Evolutionary conservation across 2,888 invertebrate genomes (phyloP).

Genomic region (Aporophyla lueneburgensis): DNA sequence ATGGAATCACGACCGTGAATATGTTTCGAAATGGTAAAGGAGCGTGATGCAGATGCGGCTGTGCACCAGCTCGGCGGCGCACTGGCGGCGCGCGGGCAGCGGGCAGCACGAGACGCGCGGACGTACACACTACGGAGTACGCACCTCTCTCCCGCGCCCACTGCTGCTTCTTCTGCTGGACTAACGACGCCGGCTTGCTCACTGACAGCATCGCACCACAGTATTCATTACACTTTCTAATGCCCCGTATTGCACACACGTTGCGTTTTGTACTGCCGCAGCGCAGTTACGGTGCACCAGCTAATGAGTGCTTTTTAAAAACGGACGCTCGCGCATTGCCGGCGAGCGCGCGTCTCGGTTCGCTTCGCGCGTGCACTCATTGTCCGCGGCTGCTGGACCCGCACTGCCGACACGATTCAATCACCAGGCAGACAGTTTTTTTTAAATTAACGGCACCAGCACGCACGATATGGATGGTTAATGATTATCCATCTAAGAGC

Average conservation of each 20-base stretch:
- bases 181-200: slow-evolving; percentile 91
- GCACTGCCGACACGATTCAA: slow-evolving; percentile 71
- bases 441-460: slow-evolving; percentile 70
- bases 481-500: slow-evolving; percentile 65
- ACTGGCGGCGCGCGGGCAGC: slow-evolving; percentile 56
- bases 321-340: slow-evolving; percentile 84
- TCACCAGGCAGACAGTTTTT: slow-evolving; percentile 74
- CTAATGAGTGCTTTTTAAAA: slow-evolving; percentile 87
- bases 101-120: slow-evolving; percentile 60
- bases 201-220: slow-evolving; percentile 89
- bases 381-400: slow-evolving; percentile 82
- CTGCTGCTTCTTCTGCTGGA: slow-evolving; percentile 97
- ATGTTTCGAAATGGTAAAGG: slow-evolving; percentile 73
- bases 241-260: slow-evolving; percentile 86
- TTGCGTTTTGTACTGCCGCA: slow-evolving; percentile 82
- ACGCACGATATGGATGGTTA: slow-evolving; percentile 54
- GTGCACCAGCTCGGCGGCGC: slow-evolving; percentile 60
- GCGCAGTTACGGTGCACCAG: slow-evolving; percentile 87
- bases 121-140: slow-evolving; percentile 73
- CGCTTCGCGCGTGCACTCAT: slow-evolving; percentile 87
- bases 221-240: slow-evolving; percentile 89
- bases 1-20: slow-evolving; percentile 77
- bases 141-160: slow-evolving; percentile 98
- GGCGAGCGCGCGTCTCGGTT: slow-evolving; percentile 83
- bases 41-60: slow-evolving; percentile 67